Conservation (phyloP, 2,113 vertebrate species). For the Galbula dea region DNA sequence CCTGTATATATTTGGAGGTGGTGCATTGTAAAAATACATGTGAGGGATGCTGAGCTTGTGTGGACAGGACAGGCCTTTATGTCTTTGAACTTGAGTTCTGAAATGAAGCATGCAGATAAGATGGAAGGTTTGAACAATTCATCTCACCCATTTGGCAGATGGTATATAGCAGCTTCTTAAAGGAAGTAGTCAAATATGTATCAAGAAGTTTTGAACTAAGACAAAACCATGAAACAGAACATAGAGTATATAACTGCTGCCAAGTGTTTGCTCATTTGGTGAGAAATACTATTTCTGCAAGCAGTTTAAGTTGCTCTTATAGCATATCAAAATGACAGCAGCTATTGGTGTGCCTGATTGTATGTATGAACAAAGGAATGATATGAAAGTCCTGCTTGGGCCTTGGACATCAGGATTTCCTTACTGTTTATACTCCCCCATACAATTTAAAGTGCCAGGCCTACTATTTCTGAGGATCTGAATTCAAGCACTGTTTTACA, state of each 20-base stretch:
- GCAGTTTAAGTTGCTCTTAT: not conserved
- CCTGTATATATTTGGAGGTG: not conserved
- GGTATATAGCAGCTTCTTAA: not conserved
- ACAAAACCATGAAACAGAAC: not conserved
- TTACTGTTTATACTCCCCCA: not conserved
- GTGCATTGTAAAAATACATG: not conserved
- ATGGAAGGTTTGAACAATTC: not conserved
- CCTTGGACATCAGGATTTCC: not conserved
- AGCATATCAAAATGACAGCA: not conserved
- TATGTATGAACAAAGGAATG: not conserved
- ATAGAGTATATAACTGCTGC: not conserved
- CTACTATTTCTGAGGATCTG: not conserved
- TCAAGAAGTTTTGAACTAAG: not conserved
- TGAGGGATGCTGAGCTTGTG: not conserved
- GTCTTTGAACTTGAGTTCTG: not conserved
- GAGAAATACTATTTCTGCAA: not conserved
- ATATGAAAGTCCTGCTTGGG: not conserved
- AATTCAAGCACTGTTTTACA: not conserved
- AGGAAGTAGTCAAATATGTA: not conserved
- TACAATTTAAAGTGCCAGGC: not conserved
- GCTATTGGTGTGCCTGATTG: not conserved
- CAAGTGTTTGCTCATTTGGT: not conserved
- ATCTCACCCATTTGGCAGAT: fast-evolving
- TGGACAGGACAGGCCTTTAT: not conserved
- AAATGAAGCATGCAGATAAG: not conserved